Conservation (phyloP, 2,797 vertebrate species). For the Sciaenops ocellatus region DNA sequence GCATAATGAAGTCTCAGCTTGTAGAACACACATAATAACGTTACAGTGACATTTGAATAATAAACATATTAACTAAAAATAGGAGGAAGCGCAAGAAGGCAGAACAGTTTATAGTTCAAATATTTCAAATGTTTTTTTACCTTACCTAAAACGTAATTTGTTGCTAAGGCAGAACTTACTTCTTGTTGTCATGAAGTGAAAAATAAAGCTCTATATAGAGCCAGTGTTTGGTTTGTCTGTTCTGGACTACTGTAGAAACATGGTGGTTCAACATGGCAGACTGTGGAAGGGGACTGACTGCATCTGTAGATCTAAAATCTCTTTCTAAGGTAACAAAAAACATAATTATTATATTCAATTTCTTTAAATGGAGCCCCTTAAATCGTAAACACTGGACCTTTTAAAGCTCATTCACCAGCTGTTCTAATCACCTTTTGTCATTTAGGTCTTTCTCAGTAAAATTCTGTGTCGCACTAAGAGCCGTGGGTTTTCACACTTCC, state of each 20-base stretch:
- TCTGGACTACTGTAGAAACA: too few species aligned
- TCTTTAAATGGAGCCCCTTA: too few species aligned
- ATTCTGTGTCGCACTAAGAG: not conserved
- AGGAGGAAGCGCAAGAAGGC: too few species aligned
- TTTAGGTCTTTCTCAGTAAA: not conserved
- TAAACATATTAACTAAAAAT: not conserved
- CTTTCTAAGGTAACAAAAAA: too few species aligned
- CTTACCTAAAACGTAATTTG: too few species aligned
- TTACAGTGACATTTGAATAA: not conserved
- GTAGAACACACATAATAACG: not conserved
- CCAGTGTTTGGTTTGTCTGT: too few species aligned
- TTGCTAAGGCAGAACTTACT: not conserved
- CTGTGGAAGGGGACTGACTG: too few species aligned
- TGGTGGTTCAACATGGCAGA: too few species aligned
- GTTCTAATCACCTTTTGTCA: not conserved
- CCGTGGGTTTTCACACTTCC: slow-evolving; percentile 3
- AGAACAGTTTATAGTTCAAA: not conserved
- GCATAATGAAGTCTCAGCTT: not conserved
- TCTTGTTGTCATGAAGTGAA: not conserved
- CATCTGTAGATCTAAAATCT: too few species aligned
- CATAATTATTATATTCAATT: too few species aligned
- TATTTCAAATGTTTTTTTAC: not conserved
- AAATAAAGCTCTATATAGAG: too few species aligned
- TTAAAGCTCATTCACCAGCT: not conserved
- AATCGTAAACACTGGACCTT: too few species aligned